These are phyloP conservation scores for Cardiocondyla obscurior DNA, from an alignment of 1,140 invertebrate genomes.

Conservation along the genomic window DNA sequence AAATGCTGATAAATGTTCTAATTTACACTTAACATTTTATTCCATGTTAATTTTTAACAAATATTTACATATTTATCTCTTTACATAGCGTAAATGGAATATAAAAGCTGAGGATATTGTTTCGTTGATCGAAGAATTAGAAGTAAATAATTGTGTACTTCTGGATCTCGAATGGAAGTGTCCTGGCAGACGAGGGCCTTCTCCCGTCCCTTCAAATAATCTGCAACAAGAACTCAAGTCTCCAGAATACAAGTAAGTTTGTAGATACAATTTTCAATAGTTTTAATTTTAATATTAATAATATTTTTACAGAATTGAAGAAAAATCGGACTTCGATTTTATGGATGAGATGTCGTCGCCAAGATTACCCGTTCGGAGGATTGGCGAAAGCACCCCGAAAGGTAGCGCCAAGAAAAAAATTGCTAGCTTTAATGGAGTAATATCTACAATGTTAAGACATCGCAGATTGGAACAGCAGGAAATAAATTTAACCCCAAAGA, in stretches of 20 bases:
- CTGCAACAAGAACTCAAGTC: slow-evolving; percentile 76
- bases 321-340: slow-evolving; percentile 89
- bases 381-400: slow-evolving; percentile 86
- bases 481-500: slow-evolving; percentile 80
- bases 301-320: slow-evolving; percentile 81
- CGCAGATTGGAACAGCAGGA: slow-evolving; percentile 86
- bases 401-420: slow-evolving; percentile 91
- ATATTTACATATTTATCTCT: slow-evolving; percentile 15
- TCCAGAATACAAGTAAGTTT: slow-evolving; percentile 80
- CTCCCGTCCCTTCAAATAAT: slow-evolving; percentile 82
- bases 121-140: slow-evolving; percentile 85
- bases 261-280: background rate
- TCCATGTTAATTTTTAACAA: background rate
- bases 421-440: slow-evolving; percentile 89
- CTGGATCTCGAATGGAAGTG: slow-evolving; percentile 87
- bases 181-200: slow-evolving; percentile 86
- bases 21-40: background rate
- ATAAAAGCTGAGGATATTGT: slow-evolving; percentile 83
- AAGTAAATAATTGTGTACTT: slow-evolving; percentile 83
- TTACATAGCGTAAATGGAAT: slow-evolving; percentile 78
- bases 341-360: slow-evolving; percentile 89
- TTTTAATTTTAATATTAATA: slow-evolving; percentile 9
- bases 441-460: slow-evolving; percentile 90
- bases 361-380: slow-evolving; percentile 86
- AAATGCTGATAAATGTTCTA: background rate